These are phyloP conservation scores for Heteropelma amictum DNA, from an alignment of 2,888 invertebrate species.

Conservation along the genomic window DNA sequence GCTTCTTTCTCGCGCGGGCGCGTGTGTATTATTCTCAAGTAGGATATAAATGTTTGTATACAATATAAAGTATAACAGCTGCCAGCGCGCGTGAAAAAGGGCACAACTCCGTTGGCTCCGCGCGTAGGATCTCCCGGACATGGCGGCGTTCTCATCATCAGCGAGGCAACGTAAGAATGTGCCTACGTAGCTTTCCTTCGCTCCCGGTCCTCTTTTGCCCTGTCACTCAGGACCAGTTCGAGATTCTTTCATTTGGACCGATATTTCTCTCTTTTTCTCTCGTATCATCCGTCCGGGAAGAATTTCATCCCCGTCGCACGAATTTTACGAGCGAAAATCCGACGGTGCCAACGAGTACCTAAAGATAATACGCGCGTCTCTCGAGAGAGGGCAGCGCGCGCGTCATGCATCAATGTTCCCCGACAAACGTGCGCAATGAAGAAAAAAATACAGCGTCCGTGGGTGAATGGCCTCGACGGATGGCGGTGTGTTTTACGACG, in stretches of 20 bases:
- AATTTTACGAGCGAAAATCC: slow-evolving; percentile 31
- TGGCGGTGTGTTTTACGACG: slow-evolving; percentile 25
- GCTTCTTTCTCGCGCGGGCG: slow-evolving; percentile 47
- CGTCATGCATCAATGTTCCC: slow-evolving; percentile 28
- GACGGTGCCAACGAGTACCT: not conserved
- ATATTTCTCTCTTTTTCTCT: slow-evolving; percentile 6
- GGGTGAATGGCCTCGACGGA: slow-evolving; percentile 33
- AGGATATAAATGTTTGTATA: not conserved
- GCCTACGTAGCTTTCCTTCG: not conserved
- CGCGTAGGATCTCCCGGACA: not conserved
- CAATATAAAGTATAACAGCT: not conserved
- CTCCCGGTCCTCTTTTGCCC: slow-evolving; percentile 11
- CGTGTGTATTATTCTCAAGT: slow-evolving; percentile 26
- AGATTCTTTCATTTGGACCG: slow-evolving; percentile 13
- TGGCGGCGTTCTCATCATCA: not conserved
- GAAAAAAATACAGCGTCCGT: slow-evolving; percentile 8
- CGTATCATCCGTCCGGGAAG: slow-evolving; percentile 8
- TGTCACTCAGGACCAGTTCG: slow-evolving; percentile 36
- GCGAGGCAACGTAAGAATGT: not conserved
- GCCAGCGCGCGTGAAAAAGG: slow-evolving; percentile 2
- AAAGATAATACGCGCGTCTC: not conserved
- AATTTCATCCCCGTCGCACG: slow-evolving; percentile 2
- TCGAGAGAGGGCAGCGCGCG: not conserved
- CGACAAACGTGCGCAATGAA: slow-evolving; percentile 20
- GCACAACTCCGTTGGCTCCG: not conserved